Evolutionary conservation across 2,113 vertebrate species (phyloP).

Genomic region (Hippocampus guttulatus): DNA sequence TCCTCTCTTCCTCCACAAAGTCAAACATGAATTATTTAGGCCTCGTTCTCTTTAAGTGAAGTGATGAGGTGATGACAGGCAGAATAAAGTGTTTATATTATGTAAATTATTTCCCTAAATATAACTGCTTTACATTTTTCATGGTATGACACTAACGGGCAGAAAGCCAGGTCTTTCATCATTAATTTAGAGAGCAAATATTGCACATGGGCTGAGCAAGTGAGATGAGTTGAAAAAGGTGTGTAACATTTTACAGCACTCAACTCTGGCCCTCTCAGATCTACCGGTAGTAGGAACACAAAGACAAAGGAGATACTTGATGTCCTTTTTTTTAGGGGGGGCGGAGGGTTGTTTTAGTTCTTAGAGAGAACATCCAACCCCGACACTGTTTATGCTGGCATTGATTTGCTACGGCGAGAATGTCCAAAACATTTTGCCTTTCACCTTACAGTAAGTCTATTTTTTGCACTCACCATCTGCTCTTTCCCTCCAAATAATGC

Average conservation of each 20-base stretch:
- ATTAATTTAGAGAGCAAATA: neutral
- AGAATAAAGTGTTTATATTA: constrained; percentile 1
- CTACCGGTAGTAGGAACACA: neutral
- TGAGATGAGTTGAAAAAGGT: neutral
- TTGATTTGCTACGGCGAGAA: neutral
- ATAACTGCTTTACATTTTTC: neutral
- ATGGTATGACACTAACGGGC: neutral
- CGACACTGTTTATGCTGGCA: neutral
- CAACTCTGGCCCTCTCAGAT: neutral
- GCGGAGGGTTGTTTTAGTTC: neutral
- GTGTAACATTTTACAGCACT: neutral
- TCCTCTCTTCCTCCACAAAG: constrained; percentile 35
- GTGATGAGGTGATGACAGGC: constrained; percentile 14
- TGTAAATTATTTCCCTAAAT: neutral
- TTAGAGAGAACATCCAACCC: neutral
- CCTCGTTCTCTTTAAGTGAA: constrained; percentile 15
- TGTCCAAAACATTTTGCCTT: constrained; percentile 2
- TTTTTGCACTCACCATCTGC: neutral
- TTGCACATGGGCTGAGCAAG: neutral
- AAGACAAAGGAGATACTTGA: neutral
- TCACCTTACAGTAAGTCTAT: neutral
- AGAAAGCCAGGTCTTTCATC: neutral
- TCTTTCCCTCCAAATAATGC: neutral
- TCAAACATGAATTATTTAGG: constrained; percentile 24
- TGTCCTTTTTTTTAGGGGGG: neutral